Evolutionary conservation across 2,888 invertebrate species (phyloP).

Genomic region (Perizoma affinitatum): DNA sequence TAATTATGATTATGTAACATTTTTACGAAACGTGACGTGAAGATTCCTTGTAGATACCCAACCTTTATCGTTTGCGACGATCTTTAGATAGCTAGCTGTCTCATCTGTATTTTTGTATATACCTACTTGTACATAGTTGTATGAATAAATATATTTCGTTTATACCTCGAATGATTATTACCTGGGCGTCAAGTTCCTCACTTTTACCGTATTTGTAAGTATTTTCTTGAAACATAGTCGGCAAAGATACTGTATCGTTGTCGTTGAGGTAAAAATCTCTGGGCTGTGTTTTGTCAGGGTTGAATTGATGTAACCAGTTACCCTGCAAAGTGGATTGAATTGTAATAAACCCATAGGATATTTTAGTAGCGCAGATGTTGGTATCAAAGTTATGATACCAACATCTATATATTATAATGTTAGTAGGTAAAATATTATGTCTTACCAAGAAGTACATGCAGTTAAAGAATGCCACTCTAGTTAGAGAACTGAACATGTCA

Average conservation of each 20-base stretch:
- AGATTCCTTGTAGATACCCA: no score
- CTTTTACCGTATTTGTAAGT: slow-evolving; percentile 39
- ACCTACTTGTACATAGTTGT: no score
- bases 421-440: not conserved
- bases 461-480: slow-evolving; percentile 53
- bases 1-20: no score
- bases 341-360: not conserved
- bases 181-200: slow-evolving; percentile 35
- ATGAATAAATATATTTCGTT: no score
- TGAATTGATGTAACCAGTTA: slow-evolving; percentile 30
- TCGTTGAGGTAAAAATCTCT: slow-evolving; percentile 30
- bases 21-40: not conserved
- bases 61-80: no score
- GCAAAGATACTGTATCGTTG: slow-evolving; percentile 14
- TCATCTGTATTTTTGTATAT: no score
- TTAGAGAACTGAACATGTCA: slow-evolving; percentile 39
- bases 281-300: slow-evolving; percentile 22
- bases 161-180: slow-evolving; percentile 19
- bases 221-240: slow-evolving; percentile 28
- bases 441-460: slow-evolving; percentile 58
- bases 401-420: no score
- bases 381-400: no score
- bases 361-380: no score
- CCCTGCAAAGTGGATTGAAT: slow-evolving; percentile 24
- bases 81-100: no score